These are phyloP conservation scores for Stegodyphus dumicola DNA, from an alignment of 1,140 invertebrate genomes.

Conservation along the genomic window DNA sequence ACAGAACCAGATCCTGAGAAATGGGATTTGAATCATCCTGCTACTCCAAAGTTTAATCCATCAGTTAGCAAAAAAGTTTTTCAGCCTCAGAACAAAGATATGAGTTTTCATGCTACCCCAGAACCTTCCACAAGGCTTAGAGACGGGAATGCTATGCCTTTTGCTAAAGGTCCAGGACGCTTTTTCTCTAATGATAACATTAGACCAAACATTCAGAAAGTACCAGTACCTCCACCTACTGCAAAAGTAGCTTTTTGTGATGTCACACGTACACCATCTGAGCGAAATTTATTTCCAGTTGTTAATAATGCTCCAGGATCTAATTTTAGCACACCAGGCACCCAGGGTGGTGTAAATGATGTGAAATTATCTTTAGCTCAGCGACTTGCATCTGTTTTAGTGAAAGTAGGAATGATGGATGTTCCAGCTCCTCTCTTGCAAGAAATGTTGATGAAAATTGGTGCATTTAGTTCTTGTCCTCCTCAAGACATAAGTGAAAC, in stretches of 20 bases:
- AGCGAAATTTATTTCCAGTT: constrained; percentile 40
- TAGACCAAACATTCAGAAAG: not conserved
- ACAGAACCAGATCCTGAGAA: not conserved
- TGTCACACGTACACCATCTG: not conserved
- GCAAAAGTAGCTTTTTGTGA: constrained; percentile 47
- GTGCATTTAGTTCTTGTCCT: constrained; percentile 42
- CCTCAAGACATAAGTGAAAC: constrained; percentile 45
- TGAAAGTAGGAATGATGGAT: constrained; percentile 51
- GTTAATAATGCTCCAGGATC: not conserved
- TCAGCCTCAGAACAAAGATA: not conserved
- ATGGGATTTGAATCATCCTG: not conserved
- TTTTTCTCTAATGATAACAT: not conserved
- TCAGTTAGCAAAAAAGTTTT: not conserved
- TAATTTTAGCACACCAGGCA: too few species aligned
- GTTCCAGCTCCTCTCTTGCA: constrained; percentile 47
- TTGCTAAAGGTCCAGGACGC: not conserved
- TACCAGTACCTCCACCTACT: constrained; percentile 21
- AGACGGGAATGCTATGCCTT: not conserved
- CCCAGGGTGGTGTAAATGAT: constrained; percentile 1
- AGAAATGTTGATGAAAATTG: constrained; percentile 55
- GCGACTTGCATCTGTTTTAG: constrained; percentile 43
- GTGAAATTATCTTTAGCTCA: constrained; percentile 41
- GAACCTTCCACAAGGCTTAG: not conserved
- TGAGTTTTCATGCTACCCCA: not conserved
- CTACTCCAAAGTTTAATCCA: not conserved